These are phyloP conservation scores for Andricus curvator DNA, from an alignment of 2,888 invertebrate genomes.

Conservation along the genomic window DNA sequence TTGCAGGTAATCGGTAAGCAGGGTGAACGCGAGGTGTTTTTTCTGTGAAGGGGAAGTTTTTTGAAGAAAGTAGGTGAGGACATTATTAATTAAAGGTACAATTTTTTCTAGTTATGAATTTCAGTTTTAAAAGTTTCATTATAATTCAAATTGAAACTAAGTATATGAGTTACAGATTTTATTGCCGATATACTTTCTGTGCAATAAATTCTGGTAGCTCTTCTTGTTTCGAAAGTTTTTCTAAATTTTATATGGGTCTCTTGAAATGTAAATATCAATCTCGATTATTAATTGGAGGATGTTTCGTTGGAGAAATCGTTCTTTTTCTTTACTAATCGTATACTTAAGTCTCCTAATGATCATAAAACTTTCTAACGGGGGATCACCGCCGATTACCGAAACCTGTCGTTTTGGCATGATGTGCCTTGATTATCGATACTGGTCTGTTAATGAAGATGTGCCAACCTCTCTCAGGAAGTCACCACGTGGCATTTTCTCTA, in stretches of 20 bases:
- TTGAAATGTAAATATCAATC: constrained; percentile 20
- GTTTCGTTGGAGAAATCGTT: constrained; percentile 44
- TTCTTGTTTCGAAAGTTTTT: constrained; percentile 10
- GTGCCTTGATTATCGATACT: constrained; percentile 52
- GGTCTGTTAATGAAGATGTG: constrained; percentile 53
- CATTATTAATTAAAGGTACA: too few species aligned
- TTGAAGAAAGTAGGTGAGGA: too few species aligned
- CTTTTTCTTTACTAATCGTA: constrained; percentile 11
- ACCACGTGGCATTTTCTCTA: constrained; percentile 47
- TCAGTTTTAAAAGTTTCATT: too few species aligned
- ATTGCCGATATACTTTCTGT: background rate
- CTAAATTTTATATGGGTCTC: constrained; percentile 1
- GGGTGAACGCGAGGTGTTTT: too few species aligned
- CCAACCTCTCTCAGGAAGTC: constrained; percentile 48
- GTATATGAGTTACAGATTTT: background rate
- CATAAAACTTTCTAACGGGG: constrained; percentile 61
- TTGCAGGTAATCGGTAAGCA: too few species aligned
- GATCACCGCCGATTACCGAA: constrained; percentile 57
- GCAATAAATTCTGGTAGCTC: background rate
- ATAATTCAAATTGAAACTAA: too few species aligned
- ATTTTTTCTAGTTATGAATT: too few species aligned
- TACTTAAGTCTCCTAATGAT: constrained; percentile 29
- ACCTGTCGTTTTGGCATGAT: constrained; percentile 58
- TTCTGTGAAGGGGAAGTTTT: too few species aligned
- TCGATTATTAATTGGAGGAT: constrained; percentile 37